These are phyloP conservation scores for Cephus pygmeus DNA, from an alignment of 2,888 invertebrate genomes.

Conservation along the genomic window DNA sequence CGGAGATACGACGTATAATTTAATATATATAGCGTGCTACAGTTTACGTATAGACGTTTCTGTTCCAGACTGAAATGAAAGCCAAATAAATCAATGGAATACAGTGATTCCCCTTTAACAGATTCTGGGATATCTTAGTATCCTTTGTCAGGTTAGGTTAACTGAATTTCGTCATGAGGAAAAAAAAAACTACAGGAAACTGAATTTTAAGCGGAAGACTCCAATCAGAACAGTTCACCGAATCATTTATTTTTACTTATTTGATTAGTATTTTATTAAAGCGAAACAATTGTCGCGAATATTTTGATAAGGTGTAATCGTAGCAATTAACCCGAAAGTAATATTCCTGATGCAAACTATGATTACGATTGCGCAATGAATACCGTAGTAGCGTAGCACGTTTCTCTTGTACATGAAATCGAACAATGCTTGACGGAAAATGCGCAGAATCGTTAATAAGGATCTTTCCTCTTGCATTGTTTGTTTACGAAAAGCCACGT, in stretches of 20 bases:
- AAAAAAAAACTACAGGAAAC: not conserved
- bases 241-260: not conserved
- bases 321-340: not conserved
- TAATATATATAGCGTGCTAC: not conserved
- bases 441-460: slow-evolving; percentile 9
- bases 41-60: not conserved
- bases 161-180: not conserved
- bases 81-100: not conserved
- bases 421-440: slow-evolving; percentile 14
- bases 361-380: not conserved
- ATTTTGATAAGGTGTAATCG: not conserved
- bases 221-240: not conserved
- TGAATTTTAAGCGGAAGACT: not conserved
- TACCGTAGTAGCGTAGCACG: slow-evolving; percentile 6
- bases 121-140: not conserved
- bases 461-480: not conserved
- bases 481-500: not conserved
- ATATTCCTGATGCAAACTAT: not conserved
- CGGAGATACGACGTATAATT: not conserved
- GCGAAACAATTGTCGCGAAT: not conserved
- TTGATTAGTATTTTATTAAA: not conserved
- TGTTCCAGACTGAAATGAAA: not conserved
- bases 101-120: not conserved
- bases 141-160: not conserved
- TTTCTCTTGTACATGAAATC: slow-evolving; percentile 7